Evolutionary conservation across 2,888 invertebrate species (phyloP).

Genomic region (Steinernema carpocapsae): DNA sequence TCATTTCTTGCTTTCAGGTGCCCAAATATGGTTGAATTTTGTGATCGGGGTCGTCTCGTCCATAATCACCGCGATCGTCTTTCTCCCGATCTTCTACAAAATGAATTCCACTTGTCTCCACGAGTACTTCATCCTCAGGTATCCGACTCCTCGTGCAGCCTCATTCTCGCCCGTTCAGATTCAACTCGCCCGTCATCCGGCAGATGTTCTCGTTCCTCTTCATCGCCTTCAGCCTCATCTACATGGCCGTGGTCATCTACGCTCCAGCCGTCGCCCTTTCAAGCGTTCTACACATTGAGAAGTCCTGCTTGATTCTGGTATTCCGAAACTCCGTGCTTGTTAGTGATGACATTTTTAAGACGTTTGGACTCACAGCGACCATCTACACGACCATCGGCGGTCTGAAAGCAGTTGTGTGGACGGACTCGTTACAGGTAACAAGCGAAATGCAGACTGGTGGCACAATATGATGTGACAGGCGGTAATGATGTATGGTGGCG

Average conservation of each 20-base stretch:
- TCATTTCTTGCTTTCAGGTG: slow-evolving; percentile 44
- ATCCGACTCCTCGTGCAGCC: not conserved
- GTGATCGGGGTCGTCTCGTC: slow-evolving; percentile 58
- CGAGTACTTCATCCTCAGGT: slow-evolving; percentile 62
- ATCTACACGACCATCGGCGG: slow-evolving; percentile 60
- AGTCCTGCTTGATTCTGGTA: slow-evolving; percentile 53
- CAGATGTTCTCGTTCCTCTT: slow-evolving; percentile 56
- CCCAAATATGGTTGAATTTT: slow-evolving; percentile 62
- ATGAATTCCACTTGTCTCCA: slow-evolving; percentile 61
- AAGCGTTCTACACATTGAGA: slow-evolving; percentile 53
- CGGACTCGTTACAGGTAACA: slow-evolving; percentile 53
- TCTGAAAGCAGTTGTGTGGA: too few relatives aligned
- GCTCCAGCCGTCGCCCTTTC: slow-evolving; percentile 61
- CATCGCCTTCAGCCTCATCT: slow-evolving; percentile 56
- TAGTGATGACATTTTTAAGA: slow-evolving; percentile 42
- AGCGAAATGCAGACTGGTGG: not conserved
- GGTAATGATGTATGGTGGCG: slow-evolving; percentile 60
- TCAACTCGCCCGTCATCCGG: slow-evolving; percentile 55
- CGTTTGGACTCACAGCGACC: slow-evolving; percentile 58
- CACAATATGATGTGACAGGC: slow-evolving; percentile 43
- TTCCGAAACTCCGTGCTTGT: not conserved
- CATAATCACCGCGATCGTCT: slow-evolving; percentile 53
- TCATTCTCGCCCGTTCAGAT: slow-evolving; percentile 44
- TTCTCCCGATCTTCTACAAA: slow-evolving; percentile 64
- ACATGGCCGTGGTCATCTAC: slow-evolving; percentile 61